A percentile compares a stretch with the other conserved stretches of the same genome.
Evolutionary conservation across 2,113 vertebrate species (phyloP).

Genomic region (Trogon melanurus): DNA sequence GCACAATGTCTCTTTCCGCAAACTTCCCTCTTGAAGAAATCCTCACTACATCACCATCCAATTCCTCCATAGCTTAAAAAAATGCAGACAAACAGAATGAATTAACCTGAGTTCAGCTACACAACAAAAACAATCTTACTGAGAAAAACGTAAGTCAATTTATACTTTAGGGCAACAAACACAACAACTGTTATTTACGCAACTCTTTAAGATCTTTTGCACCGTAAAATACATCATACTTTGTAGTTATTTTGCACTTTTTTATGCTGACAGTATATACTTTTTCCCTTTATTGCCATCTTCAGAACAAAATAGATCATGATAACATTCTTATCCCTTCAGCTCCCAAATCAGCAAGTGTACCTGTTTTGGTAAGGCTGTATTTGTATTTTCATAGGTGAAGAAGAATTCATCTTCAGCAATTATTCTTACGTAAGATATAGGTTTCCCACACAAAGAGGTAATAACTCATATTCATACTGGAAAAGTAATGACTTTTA

Average conservation of each 20-base stretch:
- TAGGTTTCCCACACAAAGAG: neutral
- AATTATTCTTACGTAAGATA: neutral
- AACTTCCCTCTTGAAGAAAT: constrained; percentile 94
- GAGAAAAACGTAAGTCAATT: neutral
- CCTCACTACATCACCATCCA: constrained; percentile 94
- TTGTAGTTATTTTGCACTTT: neutral
- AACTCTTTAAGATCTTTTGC: neutral
- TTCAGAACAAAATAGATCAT: neutral
- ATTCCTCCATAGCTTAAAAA: constrained; percentile 90
- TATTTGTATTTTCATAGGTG: neutral
- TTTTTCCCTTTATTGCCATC: neutral
- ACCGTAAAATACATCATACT: neutral
- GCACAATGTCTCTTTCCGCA: constrained; percentile 97
- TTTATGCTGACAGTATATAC: neutral
- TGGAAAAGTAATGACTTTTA: neutral
- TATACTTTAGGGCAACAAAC: neutral
- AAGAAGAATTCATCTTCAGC: neutral
- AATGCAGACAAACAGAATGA: neutral
- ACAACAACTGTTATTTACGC: neutral
- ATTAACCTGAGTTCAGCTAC: neutral
- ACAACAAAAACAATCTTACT: neutral
- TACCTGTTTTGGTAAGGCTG: neutral
- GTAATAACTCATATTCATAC: neutral
- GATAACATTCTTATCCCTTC: neutral
- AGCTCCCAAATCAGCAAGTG: neutral